Base-by-base conservation (phyloP, 2,113 vertebrate genomes). In the Percopsis transmontana region DNA sequence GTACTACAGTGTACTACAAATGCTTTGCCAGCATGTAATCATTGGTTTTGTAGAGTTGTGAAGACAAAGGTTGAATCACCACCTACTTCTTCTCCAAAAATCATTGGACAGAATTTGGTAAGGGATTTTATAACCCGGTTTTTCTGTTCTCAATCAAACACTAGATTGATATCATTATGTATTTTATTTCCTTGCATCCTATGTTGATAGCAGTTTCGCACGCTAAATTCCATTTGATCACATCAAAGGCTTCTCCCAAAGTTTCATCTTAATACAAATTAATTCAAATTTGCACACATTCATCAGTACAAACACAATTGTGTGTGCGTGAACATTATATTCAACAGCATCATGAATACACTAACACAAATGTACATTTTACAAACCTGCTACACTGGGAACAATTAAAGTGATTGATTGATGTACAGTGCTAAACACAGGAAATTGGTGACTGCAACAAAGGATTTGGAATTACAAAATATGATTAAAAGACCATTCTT, bases 181-280 rank as follows among this genome's bases (percentile, higher is more conserved):
- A 33, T 33, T 33, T 33, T 33, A 33, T 33, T 0, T 33, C 27
- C 27, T 33, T 33, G 27, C 27, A 33, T n/a, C n/a, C n/a, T n/a
- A n/a, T 7, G 27, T 33, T 33, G 27, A 6, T 33, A 33, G 27
- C 5, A 33, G 27, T 33, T 33, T n/a, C 20, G 50, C 33, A 53
- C 41, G 39, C 5, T 23, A 42, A 24, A n/a, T 47, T 27, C 18
- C 12, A n/a, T 23, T 27, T 24, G 38, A 21, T 18, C 7, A 13
- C 39, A 56, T 38, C 48, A 14, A 18, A 21, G 12, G n/a, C 40
- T 14, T 24, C 20, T 63, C 58, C 58, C 63, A 38, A 24, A 15
- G 16, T 20, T 48, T 55, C 20, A 47, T 55, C 50, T 67, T 40
- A 55, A 67, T 44, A 24, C 44, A 47, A 70, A 68, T 72, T 16